These are phyloP conservation scores for Dufourea novaeangliae DNA, from an alignment of 1,140 invertebrate genomes.

Conservation along the genomic window DNA sequence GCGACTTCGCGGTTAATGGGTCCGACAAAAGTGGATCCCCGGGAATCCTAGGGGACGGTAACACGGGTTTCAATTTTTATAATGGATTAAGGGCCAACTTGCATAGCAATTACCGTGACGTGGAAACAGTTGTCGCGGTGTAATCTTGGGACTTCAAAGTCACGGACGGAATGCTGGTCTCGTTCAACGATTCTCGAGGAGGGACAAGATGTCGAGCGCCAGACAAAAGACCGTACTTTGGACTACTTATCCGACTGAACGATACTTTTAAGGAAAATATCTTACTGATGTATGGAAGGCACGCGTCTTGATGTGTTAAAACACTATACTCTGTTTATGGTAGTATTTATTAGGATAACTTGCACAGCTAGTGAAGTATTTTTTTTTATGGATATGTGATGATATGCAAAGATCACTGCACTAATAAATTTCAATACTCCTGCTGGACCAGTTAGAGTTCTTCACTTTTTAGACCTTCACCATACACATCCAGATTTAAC, in stretches of 20 bases:
- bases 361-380: too few species aligned
- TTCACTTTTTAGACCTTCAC: too few species aligned
- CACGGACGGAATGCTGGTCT: neutral
- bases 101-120: slow-evolving; percentile 14
- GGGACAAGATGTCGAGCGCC: neutral
- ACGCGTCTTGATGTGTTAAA: too few species aligned
- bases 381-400: too few species aligned
- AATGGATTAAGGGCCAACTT: slow-evolving; percentile 29
- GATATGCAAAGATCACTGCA: too few species aligned
- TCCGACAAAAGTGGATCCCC: slow-evolving; percentile 28
- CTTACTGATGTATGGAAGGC: too few species aligned
- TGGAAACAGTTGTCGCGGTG: neutral
- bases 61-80: slow-evolving; percentile 37
- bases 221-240: neutral
- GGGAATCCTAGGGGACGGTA: neutral
- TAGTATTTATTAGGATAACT: too few species aligned
- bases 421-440: too few species aligned
- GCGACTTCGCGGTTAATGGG: slow-evolving; percentile 15
- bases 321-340: too few species aligned
- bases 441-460: too few species aligned
- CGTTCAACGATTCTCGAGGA: neutral
- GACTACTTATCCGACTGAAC: neutral
- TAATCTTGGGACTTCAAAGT: slow-evolving; percentile 1
- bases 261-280: neutral
- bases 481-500: too few species aligned